A percentile compares a stretch with the other conserved stretches of the same genome.
Conservation (phyloP, 2,888 invertebrate species). For the Protophormia terraenovae region DNA sequence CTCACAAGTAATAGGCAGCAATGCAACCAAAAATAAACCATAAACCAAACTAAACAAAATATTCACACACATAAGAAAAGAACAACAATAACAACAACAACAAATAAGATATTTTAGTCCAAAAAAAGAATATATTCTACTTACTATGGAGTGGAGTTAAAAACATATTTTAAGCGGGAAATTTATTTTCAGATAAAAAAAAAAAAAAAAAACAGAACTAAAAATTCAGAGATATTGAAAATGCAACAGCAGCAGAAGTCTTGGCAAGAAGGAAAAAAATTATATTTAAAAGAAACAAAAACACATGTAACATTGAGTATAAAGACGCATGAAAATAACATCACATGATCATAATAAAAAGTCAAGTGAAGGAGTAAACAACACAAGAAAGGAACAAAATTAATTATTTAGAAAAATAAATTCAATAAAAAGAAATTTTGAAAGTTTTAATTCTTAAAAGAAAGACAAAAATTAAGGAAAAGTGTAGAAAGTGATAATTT, state of each 20-base stretch:
- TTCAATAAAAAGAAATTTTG: not conserved
- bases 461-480: not conserved
- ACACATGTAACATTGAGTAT: slow-evolving; percentile 66
- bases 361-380: slow-evolving; percentile 69
- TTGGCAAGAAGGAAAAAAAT: not conserved
- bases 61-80: slow-evolving; percentile 22
- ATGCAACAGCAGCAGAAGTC: slow-evolving; percentile 19
- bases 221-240: slow-evolving; percentile 44
- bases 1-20: slow-evolving; percentile 46
- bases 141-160: slow-evolving; percentile 50
- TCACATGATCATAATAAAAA: slow-evolving; percentile 61
- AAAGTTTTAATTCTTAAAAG: no score
- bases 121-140: slow-evolving; percentile 69
- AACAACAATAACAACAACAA: not conserved
- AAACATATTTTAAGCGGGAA: slow-evolving; percentile 69
- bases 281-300: no score
- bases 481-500: slow-evolving; percentile 20
- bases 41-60: slow-evolving; percentile 26
- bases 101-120: slow-evolving; percentile 58
- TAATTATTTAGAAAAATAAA: not conserved
- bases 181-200: slow-evolving; percentile 65
- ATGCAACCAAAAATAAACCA: slow-evolving; percentile 68
- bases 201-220: no score
- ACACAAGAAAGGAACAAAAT: slow-evolving; percentile 32
- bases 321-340: slow-evolving; percentile 58